These are phyloP conservation scores for Spheniscus humboldti DNA, from an alignment of 2,797 vertebrate species.

Conservation along the genomic window DNA sequence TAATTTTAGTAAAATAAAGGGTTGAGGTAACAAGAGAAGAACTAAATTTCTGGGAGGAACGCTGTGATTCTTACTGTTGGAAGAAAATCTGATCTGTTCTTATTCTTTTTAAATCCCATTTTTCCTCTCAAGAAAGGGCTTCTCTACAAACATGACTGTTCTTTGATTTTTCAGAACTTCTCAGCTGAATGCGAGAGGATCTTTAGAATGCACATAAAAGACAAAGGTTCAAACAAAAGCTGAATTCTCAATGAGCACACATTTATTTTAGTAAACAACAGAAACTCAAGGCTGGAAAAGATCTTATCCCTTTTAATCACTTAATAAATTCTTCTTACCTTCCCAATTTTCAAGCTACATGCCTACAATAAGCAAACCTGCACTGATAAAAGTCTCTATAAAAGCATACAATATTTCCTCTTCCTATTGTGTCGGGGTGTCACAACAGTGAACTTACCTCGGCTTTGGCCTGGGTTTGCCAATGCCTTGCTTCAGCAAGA, in stretches of 20 bases:
- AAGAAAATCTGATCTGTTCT: background rate
- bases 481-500: background rate
- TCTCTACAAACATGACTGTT: background rate
- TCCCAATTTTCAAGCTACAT: background rate
- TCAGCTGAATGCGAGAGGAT: background rate
- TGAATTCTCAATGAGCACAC: background rate
- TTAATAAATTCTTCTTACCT: background rate
- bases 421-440: no score
- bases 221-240: slow-evolving; percentile 19
- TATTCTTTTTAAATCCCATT: background rate
- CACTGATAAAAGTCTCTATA: background rate
- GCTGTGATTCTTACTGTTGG: background rate
- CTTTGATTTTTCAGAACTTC: slow-evolving; percentile 12
- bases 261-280: slow-evolving; percentile 28
- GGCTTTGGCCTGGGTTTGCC: background rate
- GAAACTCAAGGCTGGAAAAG: background rate
- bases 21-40: background rate
- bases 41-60: background rate
- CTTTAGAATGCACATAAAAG: slow-evolving; percentile 16
- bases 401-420: background rate
- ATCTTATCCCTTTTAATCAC: slow-evolving; percentile 31
- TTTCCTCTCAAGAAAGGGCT: background rate
- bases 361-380: background rate
- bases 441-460: background rate
- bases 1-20: background rate